Percentiles rank a stretch among this genome's conserved stretches.
Conservation (phyloP, 2,797 vertebrate genomes). For the Myotis pilosus region DNA sequence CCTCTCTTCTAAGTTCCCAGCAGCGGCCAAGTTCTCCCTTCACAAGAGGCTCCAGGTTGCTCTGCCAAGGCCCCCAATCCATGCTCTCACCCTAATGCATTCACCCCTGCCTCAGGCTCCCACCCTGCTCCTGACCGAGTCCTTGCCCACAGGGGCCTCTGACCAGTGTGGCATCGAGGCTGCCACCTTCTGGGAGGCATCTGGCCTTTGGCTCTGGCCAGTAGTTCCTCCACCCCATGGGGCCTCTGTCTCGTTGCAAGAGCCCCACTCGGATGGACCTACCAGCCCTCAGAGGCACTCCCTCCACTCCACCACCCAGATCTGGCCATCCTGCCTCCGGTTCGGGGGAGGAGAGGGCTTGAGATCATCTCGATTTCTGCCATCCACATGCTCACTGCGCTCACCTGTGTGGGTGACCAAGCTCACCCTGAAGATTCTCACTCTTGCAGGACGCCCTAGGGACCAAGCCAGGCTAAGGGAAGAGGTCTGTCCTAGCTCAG, state of each 20-base stretch:
- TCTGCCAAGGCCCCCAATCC: not conserved
- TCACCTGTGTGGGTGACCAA: not conserved
- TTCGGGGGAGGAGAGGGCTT: not conserved
- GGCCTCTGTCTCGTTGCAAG: not conserved
- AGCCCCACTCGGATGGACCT: not conserved
- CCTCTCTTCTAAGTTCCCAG: not conserved
- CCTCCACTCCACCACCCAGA: not conserved
- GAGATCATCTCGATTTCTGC: not conserved
- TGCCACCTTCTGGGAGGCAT: not conserved
- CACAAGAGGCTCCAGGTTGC: not conserved
- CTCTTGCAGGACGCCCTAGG: not conserved
- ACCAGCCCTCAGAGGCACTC: not conserved
- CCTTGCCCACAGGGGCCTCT: not conserved
- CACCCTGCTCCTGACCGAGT: not conserved
- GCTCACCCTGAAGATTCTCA: not conserved
- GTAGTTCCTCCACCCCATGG: not conserved
- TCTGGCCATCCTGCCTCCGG: not conserved
- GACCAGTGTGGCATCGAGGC: not conserved
- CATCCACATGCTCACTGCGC: not conserved
- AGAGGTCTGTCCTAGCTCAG: not conserved
- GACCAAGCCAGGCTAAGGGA: not conserved
- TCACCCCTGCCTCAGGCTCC: not conserved
- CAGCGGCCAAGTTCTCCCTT: not conserved
- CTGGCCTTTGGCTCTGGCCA: not conserved
- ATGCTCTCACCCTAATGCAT: fast-evolving